Evolutionary conservation across 1,140 invertebrate genomes (phyloP), one percentile per base, ranked within the genome.

Genomic region (Parapsyche elsis): DNA sequence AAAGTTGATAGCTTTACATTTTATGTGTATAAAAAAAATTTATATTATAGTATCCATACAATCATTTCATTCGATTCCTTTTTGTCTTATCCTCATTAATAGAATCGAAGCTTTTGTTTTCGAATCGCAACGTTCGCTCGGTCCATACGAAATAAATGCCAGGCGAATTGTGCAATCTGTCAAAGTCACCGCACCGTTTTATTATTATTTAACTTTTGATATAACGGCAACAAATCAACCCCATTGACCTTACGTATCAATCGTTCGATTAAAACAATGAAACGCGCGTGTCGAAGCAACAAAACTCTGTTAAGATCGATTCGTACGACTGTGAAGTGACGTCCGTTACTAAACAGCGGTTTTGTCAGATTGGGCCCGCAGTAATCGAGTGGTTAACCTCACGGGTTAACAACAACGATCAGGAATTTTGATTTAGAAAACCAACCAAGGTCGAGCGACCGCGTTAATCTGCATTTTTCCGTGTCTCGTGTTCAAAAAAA

Each of bases 231-330:
- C 46, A 73, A 73, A 73, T 73, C 71, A 73, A 73, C 45, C 71
- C 46, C 71, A 49, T 46, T 46, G 71, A 73, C 71, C 71, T 73
- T 46, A 73, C 71, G 71, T 73, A 73, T 73, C 71, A 73, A 73
- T 73, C 71, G 71, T 9, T 16, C 4, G 7, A 67, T 67, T 67
- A 67, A 67, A 67, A 67, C 64, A 67, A 67, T 67, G 24, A 19
- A 19, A 67, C 21, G 23, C 16, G 2, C 24, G 21, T 67, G 64
- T 67, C 64, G 64, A 26, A 19, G 21, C 23, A 14, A 23, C 1
- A 1, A 38, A 38, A 38, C 1, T 7, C 7, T 38, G 1, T 38
- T 38, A 38, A 38, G 30, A 38, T 38, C 30, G 30, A 38, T 38
- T 67, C 64, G 24, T 24, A 67, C 64, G 64, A 53, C 64, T 67